Evolutionary conservation across 2,113 vertebrate genomes (phyloP), one percentile per base, ranked within the genome.

Genomic region (Tricholaema leucomelas): DNA sequence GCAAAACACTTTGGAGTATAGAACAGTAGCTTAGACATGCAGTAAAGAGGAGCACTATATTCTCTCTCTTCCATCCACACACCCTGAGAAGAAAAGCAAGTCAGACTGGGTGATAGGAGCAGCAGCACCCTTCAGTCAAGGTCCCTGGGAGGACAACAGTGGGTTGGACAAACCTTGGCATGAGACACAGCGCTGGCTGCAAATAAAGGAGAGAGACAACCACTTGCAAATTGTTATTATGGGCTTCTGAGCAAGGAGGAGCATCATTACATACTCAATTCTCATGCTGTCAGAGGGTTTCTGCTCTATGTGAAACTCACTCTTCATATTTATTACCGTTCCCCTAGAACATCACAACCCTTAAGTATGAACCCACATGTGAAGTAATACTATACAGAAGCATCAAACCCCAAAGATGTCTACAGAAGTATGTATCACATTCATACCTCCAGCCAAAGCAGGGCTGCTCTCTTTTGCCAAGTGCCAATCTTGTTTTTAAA

Each of bases 171-270:
- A 64, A 70, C 7, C 14, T 18, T 60, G 33, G 10, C 11, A 18
- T 14, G 15, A 90, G 33, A 30, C 8, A 15, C 1, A 0, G 15
- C 15, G 9, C 1, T 55, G n/a, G 17, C 17, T 52, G 16, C 8
- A 5, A 69, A 23, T 9, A 82, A 48, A 25, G n/a, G 30, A 44
- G 40, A 61, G 21, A 74, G 31, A 35, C 20, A 80, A 24, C 28
- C 23, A 77, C 27, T 27, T 54, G 31, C 31, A 65, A 78, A 23
- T 20, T 80, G 20, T 55, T 56, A 44, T 58, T 70, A 21, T 54
- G 65, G 38, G 23, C 10, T 73, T 66, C 54, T 36, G 28, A 91
- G 30, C 40, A 58, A 33, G 17, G 61, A 56, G 66, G 40, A 72
- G 17, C 8, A 24, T 4, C 10, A 54, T 42, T 64, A 54, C 24